Percentiles rank a stretch among this genome's conserved stretches.
phyloP scores from a whole-genome alignment of 2,113 vertebrate species.

The Parus major region DNA sequence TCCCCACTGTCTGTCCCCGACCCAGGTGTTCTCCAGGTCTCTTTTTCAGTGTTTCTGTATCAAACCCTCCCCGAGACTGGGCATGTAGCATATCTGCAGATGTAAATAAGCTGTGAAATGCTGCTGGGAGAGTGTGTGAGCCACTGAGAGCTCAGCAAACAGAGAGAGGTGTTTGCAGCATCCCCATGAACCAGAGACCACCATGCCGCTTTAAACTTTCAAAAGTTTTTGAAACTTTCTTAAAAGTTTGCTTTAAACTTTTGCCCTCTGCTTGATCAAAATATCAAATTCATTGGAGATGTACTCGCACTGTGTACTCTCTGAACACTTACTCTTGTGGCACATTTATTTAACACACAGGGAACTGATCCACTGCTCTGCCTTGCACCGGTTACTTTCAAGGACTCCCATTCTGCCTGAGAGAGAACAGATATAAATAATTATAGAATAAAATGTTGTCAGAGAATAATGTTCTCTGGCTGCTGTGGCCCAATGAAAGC shows the following conservation, averaged over 20 bases:
- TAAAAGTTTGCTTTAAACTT: neutral
- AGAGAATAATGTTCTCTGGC: neutral
- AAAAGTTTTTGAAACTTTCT: too few relatives aligned
- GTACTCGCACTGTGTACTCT: neutral
- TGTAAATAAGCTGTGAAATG: neutral
- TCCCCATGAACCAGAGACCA: neutral
- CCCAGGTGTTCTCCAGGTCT: neutral
- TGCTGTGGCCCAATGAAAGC: neutral
- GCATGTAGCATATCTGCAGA: neutral
- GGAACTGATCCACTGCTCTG: neutral
- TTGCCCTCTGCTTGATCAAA: neutral
- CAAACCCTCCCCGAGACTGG: accelerated
- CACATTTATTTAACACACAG: neutral
- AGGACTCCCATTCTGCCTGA: neutral
- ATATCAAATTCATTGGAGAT: neutral
- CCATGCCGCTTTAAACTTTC: neutral
- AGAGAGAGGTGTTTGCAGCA: neutral
- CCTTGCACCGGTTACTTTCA: neutral
- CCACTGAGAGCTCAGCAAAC: neutral
- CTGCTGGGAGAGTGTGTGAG: neutral
- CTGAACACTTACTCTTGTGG: neutral
- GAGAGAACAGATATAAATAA: neutral
- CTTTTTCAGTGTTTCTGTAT: neutral
- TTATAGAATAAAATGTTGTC: neutral
- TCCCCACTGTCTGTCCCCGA: neutral